Evolutionary conservation across 2,113 vertebrate genomes (phyloP).

Genomic region (Bathybates hornii): DNA sequence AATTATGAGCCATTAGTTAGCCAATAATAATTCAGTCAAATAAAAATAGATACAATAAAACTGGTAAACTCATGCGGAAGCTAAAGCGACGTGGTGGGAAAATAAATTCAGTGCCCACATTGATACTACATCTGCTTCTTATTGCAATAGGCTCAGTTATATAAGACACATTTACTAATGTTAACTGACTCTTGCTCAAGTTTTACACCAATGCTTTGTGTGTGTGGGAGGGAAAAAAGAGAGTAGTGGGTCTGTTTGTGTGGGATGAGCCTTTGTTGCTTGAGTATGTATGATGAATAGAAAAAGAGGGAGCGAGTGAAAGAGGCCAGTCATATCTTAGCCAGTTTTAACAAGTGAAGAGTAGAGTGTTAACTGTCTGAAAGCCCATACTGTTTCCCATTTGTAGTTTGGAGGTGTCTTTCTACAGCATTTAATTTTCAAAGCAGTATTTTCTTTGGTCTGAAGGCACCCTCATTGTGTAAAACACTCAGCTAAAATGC

Average conservation of each 20-base stretch:
- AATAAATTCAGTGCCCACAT: background rate
- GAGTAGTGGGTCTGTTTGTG: constrained; percentile 20
- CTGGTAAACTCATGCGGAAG: background rate
- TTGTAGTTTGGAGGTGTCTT: background rate
- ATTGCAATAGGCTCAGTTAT: background rate
- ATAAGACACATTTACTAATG: background rate
- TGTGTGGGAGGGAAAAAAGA: background rate
- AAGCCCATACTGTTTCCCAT: constrained; percentile 16
- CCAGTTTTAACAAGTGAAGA: background rate
- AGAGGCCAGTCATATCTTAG: constrained; percentile 9
- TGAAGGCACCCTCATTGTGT: background rate
- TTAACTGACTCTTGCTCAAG: background rate
- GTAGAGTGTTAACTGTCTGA: constrained; percentile 9
- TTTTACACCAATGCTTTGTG: background rate
- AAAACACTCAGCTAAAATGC: background rate
- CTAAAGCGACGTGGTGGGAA: background rate
- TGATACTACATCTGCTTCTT: background rate
- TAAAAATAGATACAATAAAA: background rate
- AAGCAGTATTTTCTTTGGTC: background rate
- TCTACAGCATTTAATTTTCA: background rate
- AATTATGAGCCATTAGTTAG: background rate
- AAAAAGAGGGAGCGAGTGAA: background rate
- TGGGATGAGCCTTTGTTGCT: background rate
- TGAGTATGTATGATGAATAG: constrained; percentile 7
- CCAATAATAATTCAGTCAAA: background rate